Evolutionary conservation across 2,797 vertebrate genomes (phyloP).

Genomic region (Spea hammondii): DNA sequence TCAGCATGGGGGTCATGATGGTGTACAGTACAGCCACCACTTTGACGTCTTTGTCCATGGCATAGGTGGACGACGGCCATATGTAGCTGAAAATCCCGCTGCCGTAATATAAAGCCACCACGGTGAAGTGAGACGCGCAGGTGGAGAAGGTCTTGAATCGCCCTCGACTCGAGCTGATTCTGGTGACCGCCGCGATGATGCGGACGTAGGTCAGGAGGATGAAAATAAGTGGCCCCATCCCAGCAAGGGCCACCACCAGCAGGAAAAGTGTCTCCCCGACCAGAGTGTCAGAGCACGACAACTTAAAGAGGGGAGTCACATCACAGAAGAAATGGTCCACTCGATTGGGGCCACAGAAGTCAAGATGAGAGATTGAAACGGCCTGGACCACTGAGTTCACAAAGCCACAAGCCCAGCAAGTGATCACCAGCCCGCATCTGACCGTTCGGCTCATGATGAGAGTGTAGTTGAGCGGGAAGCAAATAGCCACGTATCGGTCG

Average conservation of each 20-base stretch:
- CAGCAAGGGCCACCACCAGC: not conserved
- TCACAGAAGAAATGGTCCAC: slow-evolving; percentile 55
- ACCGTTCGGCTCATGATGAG: slow-evolving; percentile 21
- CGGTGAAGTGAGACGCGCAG: slow-evolving; percentile 38
- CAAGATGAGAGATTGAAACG: slow-evolving; percentile 27
- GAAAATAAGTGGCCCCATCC: slow-evolving; percentile 54
- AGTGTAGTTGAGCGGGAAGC: slow-evolving; percentile 45
- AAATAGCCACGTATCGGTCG: slow-evolving; percentile 48
- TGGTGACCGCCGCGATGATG: slow-evolving; percentile 46
- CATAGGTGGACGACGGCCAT: slow-evolving; percentile 34
- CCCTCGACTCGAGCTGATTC: slow-evolving; percentile 17
- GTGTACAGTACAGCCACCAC: slow-evolving; percentile 45
- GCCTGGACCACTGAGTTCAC: slow-evolving; percentile 34
- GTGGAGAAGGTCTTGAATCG: slow-evolving; percentile 39
- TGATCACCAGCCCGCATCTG: slow-evolving; percentile 29
- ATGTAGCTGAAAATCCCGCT: slow-evolving; percentile 48
- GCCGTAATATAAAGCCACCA: slow-evolving; percentile 42
- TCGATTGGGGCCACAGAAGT: slow-evolving; percentile 39
- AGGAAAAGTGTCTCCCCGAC: slow-evolving; percentile 52
- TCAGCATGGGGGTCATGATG: slow-evolving; percentile 47
- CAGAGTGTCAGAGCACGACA: slow-evolving; percentile 54
- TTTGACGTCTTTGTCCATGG: slow-evolving; percentile 45
- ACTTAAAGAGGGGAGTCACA: slow-evolving; percentile 43
- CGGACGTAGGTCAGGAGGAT: slow-evolving; percentile 39
- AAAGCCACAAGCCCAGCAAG: slow-evolving; percentile 37